phyloP scores from a whole-genome alignment of 2,888 invertebrate species.

The Pogonocherus hispidulus region DNA sequence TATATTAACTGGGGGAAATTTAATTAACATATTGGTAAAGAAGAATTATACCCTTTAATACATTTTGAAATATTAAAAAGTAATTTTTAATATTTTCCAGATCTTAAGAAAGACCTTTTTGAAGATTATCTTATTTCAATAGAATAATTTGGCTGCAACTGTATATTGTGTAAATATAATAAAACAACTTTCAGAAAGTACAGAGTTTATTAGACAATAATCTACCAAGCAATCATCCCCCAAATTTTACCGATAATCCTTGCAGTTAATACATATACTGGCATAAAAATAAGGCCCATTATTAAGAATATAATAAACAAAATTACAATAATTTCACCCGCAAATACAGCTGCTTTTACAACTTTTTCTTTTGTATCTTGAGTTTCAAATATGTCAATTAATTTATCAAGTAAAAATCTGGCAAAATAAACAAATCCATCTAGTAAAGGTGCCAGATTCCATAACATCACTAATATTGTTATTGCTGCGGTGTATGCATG shows the following conservation, averaged over 20 bases:
- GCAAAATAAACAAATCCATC: slow-evolving; percentile 61
- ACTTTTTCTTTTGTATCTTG: slow-evolving; percentile 55
- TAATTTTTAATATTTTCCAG: no score
- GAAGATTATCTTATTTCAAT: no score
- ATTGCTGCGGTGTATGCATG: slow-evolving; percentile 61
- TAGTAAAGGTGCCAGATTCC: slow-evolving; percentile 59
- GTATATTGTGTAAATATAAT: no score
- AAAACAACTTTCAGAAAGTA: neutral
- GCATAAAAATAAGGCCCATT: slow-evolving; percentile 62
- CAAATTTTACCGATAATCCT: slow-evolving; percentile 53
- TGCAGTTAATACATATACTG: slow-evolving; percentile 57
- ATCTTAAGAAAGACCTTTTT: no score
- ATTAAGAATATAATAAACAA: slow-evolving; percentile 61
- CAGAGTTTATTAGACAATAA: slow-evolving; percentile 5
- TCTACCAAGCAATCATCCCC: slow-evolving; percentile 55
- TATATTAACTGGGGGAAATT: no score
- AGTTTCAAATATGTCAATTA: slow-evolving; percentile 63
- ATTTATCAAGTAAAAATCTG: slow-evolving; percentile 63
- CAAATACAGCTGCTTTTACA: slow-evolving; percentile 59
- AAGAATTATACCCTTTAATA: no score
- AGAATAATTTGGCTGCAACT: no score
- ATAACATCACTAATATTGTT: slow-evolving; percentile 61
- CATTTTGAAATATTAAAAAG: no score
- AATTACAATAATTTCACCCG: slow-evolving; percentile 60
- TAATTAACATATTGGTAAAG: no score